phyloP scores from a whole-genome alignment of 92 coral and sea anemone species.

The Galaxea fascicularis region DNA sequence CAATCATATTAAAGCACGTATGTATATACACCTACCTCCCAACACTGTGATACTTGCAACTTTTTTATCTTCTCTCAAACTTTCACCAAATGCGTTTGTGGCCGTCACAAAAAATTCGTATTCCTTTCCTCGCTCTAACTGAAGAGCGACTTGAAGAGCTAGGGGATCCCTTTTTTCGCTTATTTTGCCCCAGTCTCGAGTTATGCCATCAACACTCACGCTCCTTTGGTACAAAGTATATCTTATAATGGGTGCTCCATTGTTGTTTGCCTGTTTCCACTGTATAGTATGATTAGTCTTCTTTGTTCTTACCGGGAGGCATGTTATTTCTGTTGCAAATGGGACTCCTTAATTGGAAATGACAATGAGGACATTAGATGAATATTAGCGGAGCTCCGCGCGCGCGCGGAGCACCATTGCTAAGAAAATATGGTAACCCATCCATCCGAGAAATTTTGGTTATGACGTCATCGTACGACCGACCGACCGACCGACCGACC shows the following conservation, averaged over 20 bases:
- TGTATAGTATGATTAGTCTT: background rate
- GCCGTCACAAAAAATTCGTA: background rate
- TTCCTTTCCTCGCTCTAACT: background rate
- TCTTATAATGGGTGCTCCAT: background rate
- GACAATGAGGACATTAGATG: too few species aligned
- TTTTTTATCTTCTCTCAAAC: background rate
- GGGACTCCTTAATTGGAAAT: background rate
- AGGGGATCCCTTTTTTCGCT: background rate
- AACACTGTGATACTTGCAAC: background rate
- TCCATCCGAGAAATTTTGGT: too few species aligned
- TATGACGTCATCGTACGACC: too few species aligned
- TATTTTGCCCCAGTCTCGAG: background rate
- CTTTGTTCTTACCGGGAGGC: background rate
- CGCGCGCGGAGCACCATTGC: too few species aligned
- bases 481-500: too few species aligned
- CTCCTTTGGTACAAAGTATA: conserved; percentile 2
- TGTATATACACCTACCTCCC: background rate
- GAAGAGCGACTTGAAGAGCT: background rate
- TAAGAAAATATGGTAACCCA: too few species aligned
- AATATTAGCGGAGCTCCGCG: too few species aligned
- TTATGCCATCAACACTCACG: background rate
- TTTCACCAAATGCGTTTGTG: conserved; percentile 1
- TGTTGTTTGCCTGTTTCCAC: background rate
- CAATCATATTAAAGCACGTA: too few species aligned
- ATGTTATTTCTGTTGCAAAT: background rate